These are phyloP conservation scores for Myopa testacea DNA, from an alignment of 2,888 invertebrate species.

Conservation along the genomic window DNA sequence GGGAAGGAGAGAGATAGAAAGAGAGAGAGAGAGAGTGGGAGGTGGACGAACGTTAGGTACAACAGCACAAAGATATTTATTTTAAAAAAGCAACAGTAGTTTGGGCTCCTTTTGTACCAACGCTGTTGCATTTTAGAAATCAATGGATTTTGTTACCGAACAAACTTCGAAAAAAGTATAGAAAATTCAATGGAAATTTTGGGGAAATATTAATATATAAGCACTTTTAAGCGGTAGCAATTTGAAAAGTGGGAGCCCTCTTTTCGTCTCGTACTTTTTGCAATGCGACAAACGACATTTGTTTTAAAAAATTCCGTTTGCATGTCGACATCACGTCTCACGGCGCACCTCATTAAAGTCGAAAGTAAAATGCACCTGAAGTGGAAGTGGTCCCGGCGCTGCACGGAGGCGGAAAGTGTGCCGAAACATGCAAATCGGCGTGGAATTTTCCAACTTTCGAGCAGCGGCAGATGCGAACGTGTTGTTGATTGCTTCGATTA, in stretches of 20 bases:
- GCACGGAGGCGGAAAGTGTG: slow-evolving; percentile 12
- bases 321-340: slow-evolving; percentile 18
- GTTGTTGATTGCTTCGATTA: slow-evolving; percentile 1
- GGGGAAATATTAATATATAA: too few species aligned
- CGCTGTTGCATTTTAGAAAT: too few species aligned
- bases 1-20: background rate
- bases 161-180: too few species aligned
- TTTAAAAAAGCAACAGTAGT: background rate
- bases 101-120: too few species aligned
- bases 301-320: background rate
- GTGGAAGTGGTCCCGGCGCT: slow-evolving; percentile 7
- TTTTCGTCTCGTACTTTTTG: background rate
- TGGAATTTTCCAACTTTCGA: slow-evolving; percentile 17
- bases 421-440: slow-evolving; percentile 17
- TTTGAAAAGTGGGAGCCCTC: background rate
- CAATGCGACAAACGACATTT: background rate
- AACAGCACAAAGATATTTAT: background rate
- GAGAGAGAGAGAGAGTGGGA: background rate
- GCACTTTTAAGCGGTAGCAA: background rate
- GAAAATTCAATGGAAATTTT: too few species aligned
- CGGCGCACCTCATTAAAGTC: slow-evolving; percentile 1
- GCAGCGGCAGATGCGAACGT: slow-evolving; percentile 15
- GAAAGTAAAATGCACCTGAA: slow-evolving; percentile 13
- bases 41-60: background rate
- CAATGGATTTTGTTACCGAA: too few species aligned